Evolutionary conservation across 2,888 invertebrate genomes (phyloP).

Genomic region (Aphelenchoides bicaudatus): DNA sequence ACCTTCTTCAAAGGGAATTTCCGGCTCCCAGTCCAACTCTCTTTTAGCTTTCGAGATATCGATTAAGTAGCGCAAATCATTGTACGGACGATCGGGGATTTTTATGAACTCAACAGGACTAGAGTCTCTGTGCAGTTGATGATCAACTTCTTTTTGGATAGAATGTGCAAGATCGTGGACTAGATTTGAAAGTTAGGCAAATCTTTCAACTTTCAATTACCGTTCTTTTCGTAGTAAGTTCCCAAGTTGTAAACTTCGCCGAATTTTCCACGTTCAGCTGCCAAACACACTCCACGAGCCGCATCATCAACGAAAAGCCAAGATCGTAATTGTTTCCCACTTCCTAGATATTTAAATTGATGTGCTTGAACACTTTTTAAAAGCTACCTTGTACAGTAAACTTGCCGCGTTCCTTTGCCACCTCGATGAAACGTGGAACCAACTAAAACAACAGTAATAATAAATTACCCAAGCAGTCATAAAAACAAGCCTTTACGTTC

Average conservation of each 20-base stretch:
- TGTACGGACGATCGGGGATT: constrained; percentile 59
- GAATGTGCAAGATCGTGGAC: constrained; percentile 50
- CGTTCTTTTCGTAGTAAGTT: constrained; percentile 57
- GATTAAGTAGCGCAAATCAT: constrained; percentile 57
- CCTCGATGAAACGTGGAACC: constrained; percentile 57
- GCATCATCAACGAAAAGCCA: constrained; percentile 60
- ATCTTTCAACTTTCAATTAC: constrained; percentile 26
- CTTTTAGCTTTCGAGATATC: constrained; percentile 50
- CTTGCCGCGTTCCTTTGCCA: constrained; percentile 46
- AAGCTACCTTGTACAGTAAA: constrained; percentile 59
- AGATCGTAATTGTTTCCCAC: constrained; percentile 52
- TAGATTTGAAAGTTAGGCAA: constrained; percentile 26
- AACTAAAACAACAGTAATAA: constrained; percentile 29
- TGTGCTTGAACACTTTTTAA: too few relatives aligned
- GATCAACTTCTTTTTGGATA: constrained; percentile 54
- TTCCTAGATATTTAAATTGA: too few relatives aligned
- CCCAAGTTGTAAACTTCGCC: constrained; percentile 58
- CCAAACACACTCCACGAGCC: constrained; percentile 48
- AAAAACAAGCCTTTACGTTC: constrained; percentile 49
- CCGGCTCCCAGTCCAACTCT: constrained; percentile 53
- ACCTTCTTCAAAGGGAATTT: constrained; percentile 51
- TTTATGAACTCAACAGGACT: constrained; percentile 41
- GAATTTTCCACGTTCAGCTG: constrained; percentile 44
- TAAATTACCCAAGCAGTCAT: background rate
- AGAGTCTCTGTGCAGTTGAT: constrained; percentile 41